A percentile compares a stretch with the other conserved stretches of the same genome.
phyloP scores from a whole-genome alignment of 2,888 invertebrate species.

The Agonopterix heracliana region DNA sequence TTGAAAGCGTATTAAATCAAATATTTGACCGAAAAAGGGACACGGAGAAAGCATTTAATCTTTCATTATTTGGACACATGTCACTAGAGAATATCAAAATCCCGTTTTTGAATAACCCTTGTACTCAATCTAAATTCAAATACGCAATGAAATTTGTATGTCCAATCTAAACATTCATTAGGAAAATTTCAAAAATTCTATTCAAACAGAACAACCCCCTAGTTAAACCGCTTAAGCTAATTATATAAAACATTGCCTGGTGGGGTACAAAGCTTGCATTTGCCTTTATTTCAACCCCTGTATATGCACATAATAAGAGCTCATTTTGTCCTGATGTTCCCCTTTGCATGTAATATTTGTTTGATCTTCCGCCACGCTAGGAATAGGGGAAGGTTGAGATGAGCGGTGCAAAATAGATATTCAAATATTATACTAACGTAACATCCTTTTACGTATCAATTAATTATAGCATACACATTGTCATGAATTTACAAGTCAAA shows the following conservation, averaged over 20 bases:
- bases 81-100: conserved; percentile 43
- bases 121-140: conserved; percentile 59
- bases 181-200: conserved; percentile 49
- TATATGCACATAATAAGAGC: conserved; percentile 58
- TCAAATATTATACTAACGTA: neutral
- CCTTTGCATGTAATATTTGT: conserved; percentile 62
- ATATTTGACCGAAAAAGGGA: conserved; percentile 24
- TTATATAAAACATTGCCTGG: conserved; percentile 63
- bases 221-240: conserved; percentile 71
- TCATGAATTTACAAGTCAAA: too few relatives aligned
- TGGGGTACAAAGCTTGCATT: conserved; percentile 44
- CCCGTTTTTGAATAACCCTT: conserved; percentile 34
- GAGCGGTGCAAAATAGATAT: neutral
- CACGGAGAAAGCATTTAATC: conserved; percentile 24
- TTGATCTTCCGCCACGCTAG: conserved; percentile 58
- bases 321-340: conserved; percentile 46
- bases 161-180: conserved; percentile 73
- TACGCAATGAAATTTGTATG: conserved; percentile 55
- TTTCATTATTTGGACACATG: conserved; percentile 64
- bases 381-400: conserved; percentile 28
- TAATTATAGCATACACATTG: too few relatives aligned
- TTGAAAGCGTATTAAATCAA: conserved; percentile 4
- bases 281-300: conserved; percentile 38
- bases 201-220: conserved; percentile 43
- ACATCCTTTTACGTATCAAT: too few relatives aligned